phyloP scores from a whole-genome alignment of 2,888 invertebrate genomes.

The Andrena fulva region DNA sequence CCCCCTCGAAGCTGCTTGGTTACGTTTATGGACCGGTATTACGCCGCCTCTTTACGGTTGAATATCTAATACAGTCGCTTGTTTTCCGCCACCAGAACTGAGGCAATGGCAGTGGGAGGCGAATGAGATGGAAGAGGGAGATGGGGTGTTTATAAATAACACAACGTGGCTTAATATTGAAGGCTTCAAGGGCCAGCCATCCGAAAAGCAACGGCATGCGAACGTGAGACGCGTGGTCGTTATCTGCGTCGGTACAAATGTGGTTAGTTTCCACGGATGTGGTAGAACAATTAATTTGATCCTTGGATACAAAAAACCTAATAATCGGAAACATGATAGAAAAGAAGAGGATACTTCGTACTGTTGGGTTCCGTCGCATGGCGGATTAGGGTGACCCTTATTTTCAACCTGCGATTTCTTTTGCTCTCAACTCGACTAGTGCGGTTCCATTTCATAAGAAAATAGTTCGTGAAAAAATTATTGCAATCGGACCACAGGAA shows the following conservation, averaged over 20 bases:
- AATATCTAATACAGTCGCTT: constrained; percentile 66
- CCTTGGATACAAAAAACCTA: background rate
- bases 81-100: constrained; percentile 46
- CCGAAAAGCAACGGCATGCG: constrained; percentile 39
- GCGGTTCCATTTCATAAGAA: no score
- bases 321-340: no score
- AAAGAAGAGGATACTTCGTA: no score
- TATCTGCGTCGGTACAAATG: constrained; percentile 30
- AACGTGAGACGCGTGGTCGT: constrained; percentile 33
- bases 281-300: background rate
- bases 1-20: background rate
- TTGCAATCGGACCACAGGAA: no score
- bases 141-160: constrained; percentile 61
- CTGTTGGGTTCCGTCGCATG: no score
- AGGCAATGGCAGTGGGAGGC: constrained; percentile 7
- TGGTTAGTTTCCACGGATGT: background rate
- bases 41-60: constrained; percentile 67
- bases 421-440: no score
- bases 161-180: constrained; percentile 61
- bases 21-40: constrained; percentile 54
- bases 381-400: no score
- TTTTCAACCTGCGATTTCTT: no score
- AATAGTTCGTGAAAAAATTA: no score
- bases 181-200: constrained; percentile 19
- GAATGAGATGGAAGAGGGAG: constrained; percentile 18